phyloP scores from a whole-genome alignment of 1,140 invertebrate species.

The Drosophila albomicans region DNA sequence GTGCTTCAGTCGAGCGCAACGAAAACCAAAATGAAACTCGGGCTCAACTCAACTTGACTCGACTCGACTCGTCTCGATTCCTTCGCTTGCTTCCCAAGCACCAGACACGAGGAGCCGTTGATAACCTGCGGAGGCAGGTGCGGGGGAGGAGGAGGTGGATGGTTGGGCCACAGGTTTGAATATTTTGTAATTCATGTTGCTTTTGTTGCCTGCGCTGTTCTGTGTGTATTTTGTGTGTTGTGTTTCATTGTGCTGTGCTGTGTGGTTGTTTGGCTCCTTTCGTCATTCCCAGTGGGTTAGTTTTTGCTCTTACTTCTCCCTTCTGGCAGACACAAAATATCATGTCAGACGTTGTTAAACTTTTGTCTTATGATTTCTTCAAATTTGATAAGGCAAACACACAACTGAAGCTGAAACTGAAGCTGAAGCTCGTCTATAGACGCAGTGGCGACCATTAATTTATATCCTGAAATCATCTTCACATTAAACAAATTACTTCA shows the following conservation, averaged over 20 bases:
- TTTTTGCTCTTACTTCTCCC: background rate
- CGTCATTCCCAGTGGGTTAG: conserved; percentile 46
- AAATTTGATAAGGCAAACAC: conserved; percentile 50
- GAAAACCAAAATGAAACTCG: conserved; percentile 79
- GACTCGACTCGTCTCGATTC: conserved; percentile 51
- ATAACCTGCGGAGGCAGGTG: conserved; percentile 34
- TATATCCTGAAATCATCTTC: conserved; percentile 27
- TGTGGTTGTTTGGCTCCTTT: conserved; percentile 48
- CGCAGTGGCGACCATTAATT: conserved; percentile 5
- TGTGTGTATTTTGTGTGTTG: background rate
- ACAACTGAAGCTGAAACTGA: background rate
- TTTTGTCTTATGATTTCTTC: conserved; percentile 57
- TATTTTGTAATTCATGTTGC: conserved; percentile 60
- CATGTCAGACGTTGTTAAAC: conserved; percentile 55
- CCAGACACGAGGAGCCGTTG: conserved; percentile 11
- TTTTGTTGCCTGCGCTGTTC: background rate
- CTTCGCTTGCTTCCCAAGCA: background rate
- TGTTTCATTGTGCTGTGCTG: conserved; percentile 28
- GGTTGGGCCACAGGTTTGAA: conserved; percentile 50
- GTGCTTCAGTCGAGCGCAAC: conserved; percentile 83
- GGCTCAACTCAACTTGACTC: conserved; percentile 58
- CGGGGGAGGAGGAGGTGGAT: background rate
- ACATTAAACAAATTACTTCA: conserved; percentile 25
- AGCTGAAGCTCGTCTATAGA: background rate
- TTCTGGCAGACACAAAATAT: conserved; percentile 35